These are phyloP conservation scores for Meghimatium bilineatum DNA, from an alignment of 2,888 invertebrate genomes.

Conservation along the genomic window DNA sequence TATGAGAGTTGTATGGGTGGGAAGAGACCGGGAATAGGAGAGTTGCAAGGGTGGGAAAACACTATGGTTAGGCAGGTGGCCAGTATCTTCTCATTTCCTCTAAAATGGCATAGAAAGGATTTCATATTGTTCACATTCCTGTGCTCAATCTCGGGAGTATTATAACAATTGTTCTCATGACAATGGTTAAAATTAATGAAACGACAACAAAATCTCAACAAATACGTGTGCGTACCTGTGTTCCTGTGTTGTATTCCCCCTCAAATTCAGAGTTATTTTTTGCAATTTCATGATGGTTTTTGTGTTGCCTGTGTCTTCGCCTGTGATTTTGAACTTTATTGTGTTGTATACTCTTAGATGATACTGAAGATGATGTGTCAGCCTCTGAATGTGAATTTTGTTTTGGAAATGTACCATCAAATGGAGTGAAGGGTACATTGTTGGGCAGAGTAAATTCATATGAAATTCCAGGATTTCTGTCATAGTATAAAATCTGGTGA, in stretches of 20 bases:
- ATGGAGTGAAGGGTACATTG: slow-evolving; percentile 54
- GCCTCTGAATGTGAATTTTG: background rate
- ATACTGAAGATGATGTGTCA: slow-evolving; percentile 31
- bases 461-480: slow-evolving; percentile 58
- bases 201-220: too few species aligned
- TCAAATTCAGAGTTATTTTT: slow-evolving; percentile 21
- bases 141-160: too few species aligned
- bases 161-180: too few species aligned
- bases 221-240: slow-evolving; percentile 1
- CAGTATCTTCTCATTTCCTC: too few species aligned
- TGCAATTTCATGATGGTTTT: background rate
- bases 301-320: slow-evolving; percentile 29
- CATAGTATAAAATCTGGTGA: slow-evolving; percentile 59
- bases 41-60: too few species aligned
- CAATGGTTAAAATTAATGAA: too few species aligned
- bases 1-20: too few species aligned
- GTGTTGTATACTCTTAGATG: slow-evolving; percentile 32
- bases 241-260: slow-evolving; percentile 37
- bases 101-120: too few species aligned
- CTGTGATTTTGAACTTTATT: background rate
- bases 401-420: slow-evolving; percentile 47
- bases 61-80: too few species aligned
- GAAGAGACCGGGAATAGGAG: too few species aligned
- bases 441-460: slow-evolving; percentile 55
- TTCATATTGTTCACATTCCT: too few species aligned